Evolutionary conservation across 2,888 invertebrate species (phyloP).

Genomic region (Exephanes ischioxanthus): DNA sequence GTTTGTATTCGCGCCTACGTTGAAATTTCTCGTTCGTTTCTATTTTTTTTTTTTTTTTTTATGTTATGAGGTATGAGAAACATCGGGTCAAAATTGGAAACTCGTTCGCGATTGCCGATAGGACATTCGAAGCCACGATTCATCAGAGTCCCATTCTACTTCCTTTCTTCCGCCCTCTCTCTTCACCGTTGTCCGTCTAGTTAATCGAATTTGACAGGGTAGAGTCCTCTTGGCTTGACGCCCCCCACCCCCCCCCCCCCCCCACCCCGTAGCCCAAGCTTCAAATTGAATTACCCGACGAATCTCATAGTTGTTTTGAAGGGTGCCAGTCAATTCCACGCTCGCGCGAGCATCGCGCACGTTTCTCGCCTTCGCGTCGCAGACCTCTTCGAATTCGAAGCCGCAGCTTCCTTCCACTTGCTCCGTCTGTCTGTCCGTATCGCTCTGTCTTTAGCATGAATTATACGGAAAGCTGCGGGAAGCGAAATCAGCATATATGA

Average conservation of each 20-base stretch:
- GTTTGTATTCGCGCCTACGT: slow-evolving; percentile 16
- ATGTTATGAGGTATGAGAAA: neutral
- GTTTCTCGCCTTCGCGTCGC: neutral
- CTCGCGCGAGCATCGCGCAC: slow-evolving; percentile 33
- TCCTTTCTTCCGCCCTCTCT: slow-evolving; percentile 15
- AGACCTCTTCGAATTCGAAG: slow-evolving; percentile 17
- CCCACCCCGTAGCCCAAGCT: neutral
- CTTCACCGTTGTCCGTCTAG: slow-evolving; percentile 44
- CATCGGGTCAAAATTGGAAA: no score
- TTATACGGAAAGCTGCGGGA: neutral
- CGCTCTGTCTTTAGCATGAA: slow-evolving; percentile 4
- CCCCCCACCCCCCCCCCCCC: slow-evolving; percentile 8
- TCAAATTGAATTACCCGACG: slow-evolving; percentile 67
- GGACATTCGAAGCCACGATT: no score
- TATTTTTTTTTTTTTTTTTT: neutral
- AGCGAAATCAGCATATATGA: slow-evolving; percentile 6
- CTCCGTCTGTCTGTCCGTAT: neutral
- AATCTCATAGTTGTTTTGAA: slow-evolving; percentile 62
- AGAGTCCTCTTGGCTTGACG: slow-evolving; percentile 10
- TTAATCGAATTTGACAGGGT: slow-evolving; percentile 65
- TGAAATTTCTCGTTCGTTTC: neutral
- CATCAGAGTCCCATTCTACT: neutral
- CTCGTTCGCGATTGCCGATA: no score
- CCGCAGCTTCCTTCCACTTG: slow-evolving; percentile 8
- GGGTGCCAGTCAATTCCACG: slow-evolving; percentile 63